phyloP scores from a whole-genome alignment of 1,140 invertebrate genomes.

The Microplitis mediator region DNA sequence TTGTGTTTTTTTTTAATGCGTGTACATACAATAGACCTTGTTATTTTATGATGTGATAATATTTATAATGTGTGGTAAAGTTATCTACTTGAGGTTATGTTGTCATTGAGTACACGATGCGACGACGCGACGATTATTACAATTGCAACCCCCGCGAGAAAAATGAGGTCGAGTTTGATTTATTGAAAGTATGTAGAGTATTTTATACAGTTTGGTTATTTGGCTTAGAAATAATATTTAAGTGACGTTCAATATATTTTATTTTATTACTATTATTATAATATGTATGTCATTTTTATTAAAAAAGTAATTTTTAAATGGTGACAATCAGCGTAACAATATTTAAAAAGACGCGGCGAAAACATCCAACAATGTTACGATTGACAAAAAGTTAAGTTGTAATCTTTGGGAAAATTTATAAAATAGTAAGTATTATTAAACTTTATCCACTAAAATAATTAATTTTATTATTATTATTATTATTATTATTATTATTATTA shows the following conservation, averaged over 20 bases:
- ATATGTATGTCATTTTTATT: too few relatives aligned
- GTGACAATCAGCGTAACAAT: neutral
- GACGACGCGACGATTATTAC: neutral
- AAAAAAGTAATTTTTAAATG: slow-evolving; percentile 2
- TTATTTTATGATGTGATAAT: neutral
- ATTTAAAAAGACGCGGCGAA: slow-evolving; percentile 11
- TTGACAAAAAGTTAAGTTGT: too few relatives aligned
- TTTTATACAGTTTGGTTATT: neutral
- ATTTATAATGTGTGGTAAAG: too few relatives aligned
- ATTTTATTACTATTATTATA: neutral
- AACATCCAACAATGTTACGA: neutral
- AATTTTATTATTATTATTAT: too few relatives aligned
- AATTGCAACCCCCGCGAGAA: neutral
- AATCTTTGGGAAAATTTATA: too few relatives aligned
- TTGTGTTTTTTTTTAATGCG: neutral
- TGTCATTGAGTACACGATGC: neutral
- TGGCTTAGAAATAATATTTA: neutral
- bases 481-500: too few relatives aligned
- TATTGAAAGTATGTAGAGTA: slow-evolving; percentile 2
- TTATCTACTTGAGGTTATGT: neutral
- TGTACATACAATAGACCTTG: neutral
- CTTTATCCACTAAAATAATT: too few relatives aligned
- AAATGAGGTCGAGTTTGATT: slow-evolving; percentile 1
- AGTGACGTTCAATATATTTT: neutral
- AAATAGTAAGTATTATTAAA: too few relatives aligned